phyloP scores from a whole-genome alignment of 2,113 vertebrate species.

The Prochilodus magdalenae region DNA sequence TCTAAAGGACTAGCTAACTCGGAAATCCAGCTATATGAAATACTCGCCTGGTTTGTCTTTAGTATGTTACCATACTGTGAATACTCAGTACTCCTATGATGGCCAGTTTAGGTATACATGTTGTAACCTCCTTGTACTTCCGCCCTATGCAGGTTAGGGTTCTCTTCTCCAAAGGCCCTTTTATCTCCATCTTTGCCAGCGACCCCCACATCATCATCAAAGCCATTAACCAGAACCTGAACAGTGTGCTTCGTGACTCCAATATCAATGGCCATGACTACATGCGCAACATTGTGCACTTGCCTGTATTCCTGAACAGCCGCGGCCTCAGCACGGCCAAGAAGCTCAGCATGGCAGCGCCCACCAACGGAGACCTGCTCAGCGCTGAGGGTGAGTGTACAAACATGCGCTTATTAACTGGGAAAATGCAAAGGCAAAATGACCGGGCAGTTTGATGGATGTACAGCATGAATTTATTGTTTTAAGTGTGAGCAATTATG shows the following conservation, averaged over 20 bases:
- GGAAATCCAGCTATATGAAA: too few relatives aligned
- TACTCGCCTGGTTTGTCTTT: too few relatives aligned
- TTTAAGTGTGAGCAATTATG: not conserved
- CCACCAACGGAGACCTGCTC: slow-evolving; percentile 84
- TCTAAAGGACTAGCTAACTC: too few relatives aligned
- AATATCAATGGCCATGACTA: slow-evolving; percentile 99
- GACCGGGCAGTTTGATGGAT: not conserved
- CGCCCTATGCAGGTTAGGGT: slow-evolving; percentile 85
- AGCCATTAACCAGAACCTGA: slow-evolving; percentile 99
- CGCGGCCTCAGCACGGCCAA: slow-evolving; percentile 88
- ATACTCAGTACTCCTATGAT: too few relatives aligned
- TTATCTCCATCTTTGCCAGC: slow-evolving; percentile 97
- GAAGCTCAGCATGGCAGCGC: slow-evolving; percentile 81
- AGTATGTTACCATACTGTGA: too few relatives aligned
- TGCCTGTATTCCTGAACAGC: slow-evolving; percentile 98
- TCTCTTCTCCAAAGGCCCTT: slow-evolving; percentile 96
- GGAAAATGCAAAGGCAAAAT: not conserved
- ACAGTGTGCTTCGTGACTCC: slow-evolving; percentile 95
- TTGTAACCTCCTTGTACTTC: slow-evolving; percentile 1
- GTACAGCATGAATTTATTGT: not conserved
- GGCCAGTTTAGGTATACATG: not conserved
- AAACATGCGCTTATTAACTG: not conserved
- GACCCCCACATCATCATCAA: slow-evolving; percentile 99
- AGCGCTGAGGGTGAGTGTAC: slow-evolving; percentile 72
- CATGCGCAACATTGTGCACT: slow-evolving; percentile 97